phyloP scores from a whole-genome alignment of 2,797 vertebrate species.

The Sciaenops ocellatus region DNA sequence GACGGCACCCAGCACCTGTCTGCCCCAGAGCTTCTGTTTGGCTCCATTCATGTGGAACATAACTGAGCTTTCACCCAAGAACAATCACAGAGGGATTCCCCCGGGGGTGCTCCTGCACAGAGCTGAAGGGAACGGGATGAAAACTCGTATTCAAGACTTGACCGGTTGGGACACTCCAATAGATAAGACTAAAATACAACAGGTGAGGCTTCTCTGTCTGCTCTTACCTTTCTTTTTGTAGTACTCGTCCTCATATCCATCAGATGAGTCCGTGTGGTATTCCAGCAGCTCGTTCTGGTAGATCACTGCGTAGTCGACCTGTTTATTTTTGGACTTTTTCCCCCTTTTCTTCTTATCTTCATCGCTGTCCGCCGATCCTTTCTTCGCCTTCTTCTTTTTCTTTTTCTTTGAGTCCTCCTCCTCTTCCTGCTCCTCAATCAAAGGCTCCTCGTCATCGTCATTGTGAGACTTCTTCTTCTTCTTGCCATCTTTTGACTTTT shows the following conservation, averaged over 20 bases:
- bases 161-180: not conserved
- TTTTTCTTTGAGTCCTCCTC: conserved; percentile 81
- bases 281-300: conserved; percentile 91
- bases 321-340: conserved; percentile 87
- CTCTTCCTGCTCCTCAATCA: conserved; percentile 83
- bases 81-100: conserved; percentile 75
- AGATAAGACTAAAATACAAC: conserved; percentile 11
- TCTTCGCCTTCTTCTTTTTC: conserved; percentile 86
- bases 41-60: conserved; percentile 79
- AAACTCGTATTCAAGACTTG: conserved; percentile 6
- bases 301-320: conserved; percentile 89
- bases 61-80: conserved; percentile 74
- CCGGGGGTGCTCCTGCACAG: conserved; percentile 5
- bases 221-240: conserved; percentile 94
- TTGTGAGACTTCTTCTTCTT: conserved; percentile 84
- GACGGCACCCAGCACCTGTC: conserved; percentile 76
- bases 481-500: conserved; percentile 85
- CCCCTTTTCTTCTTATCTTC: conserved; percentile 85
- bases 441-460: conserved; percentile 74
- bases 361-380: conserved; percentile 82
- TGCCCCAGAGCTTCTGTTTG: conserved; percentile 67
- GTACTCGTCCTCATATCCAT: conserved; percentile 93
- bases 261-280: conserved; percentile 90
- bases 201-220: not conserved
- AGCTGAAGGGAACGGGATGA: conserved; percentile 15